phyloP scores from a whole-genome alignment of 1,140 invertebrate genomes.

The Panagrolaimus sp. region DNA sequence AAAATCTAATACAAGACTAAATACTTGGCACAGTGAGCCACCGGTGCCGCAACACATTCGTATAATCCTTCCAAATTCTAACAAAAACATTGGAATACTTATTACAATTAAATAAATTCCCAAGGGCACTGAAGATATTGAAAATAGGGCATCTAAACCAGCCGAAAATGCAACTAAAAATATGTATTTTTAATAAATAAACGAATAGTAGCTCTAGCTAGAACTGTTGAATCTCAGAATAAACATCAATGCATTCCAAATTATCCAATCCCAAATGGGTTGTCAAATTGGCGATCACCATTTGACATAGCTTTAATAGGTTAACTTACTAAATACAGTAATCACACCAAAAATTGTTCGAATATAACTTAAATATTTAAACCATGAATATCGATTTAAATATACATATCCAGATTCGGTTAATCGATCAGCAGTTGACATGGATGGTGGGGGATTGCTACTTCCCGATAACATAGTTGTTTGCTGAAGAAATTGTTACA shows the following conservation, averaged over 20 bases:
- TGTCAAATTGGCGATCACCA: too few relatives aligned
- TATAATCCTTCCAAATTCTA: conserved; percentile 40
- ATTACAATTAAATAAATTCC: conserved; percentile 33
- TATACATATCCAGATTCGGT: conserved; percentile 24
- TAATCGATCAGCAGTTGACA: neutral
- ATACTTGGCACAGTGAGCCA: conserved; percentile 33
- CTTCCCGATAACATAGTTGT: neutral
- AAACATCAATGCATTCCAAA: too few relatives aligned
- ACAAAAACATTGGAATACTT: conserved; percentile 38
- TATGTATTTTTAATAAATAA: too few relatives aligned
- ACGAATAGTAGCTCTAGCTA: too few relatives aligned
- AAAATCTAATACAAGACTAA: conserved; percentile 33
- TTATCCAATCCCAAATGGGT: too few relatives aligned
- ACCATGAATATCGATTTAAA: conserved; percentile 39
- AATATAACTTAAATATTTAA: conserved; percentile 37
- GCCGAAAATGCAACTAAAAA: conserved; percentile 39
- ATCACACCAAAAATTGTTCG: conserved; percentile 38
- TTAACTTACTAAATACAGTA: conserved; percentile 32
- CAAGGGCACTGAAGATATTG: conserved; percentile 24
- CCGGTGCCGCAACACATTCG: conserved; percentile 43
- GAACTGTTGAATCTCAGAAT: too few relatives aligned
- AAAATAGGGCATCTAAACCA: conserved; percentile 27
- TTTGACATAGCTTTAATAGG: too few relatives aligned
- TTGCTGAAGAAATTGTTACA: too few relatives aligned
- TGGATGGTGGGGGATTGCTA: neutral